Conservation (phyloP, 1,140 invertebrate species). For the Drusus annulatus region DNA sequence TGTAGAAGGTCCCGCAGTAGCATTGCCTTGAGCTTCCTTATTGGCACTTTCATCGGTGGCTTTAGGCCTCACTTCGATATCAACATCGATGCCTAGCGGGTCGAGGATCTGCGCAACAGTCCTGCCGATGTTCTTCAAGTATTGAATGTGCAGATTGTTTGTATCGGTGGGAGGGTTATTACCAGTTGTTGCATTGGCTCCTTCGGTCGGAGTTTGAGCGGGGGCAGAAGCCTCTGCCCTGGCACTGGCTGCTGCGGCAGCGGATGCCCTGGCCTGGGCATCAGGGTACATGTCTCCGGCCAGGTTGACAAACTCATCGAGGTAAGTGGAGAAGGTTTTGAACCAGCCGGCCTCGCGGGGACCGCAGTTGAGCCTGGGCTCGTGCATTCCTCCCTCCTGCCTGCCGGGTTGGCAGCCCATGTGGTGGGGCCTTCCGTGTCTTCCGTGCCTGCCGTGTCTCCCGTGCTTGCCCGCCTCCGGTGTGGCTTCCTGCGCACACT, state of each 20-base stretch:
- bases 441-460: slow-evolving; percentile 60
- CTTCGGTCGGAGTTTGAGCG: neutral
- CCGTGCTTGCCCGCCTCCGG: slow-evolving; percentile 54
- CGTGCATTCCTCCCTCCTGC: slow-evolving; percentile 58
- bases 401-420: slow-evolving; percentile 59
- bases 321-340: slow-evolving; percentile 65
- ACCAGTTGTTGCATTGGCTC: neutral
- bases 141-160: slow-evolving; percentile 1
- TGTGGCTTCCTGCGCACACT: slow-evolving; percentile 9
- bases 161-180: neutral
- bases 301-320: slow-evolving; percentile 69
- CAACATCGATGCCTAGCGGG: slow-evolving; percentile 43
- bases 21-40: neutral
- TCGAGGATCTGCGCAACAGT: slow-evolving; percentile 39
- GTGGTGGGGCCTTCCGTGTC: slow-evolving; percentile 28
- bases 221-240: neutral
- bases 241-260: neutral
- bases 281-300: slow-evolving; percentile 63
- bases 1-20: neutral
- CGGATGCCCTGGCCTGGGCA: neutral
- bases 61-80: slow-evolving; percentile 42
- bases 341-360: slow-evolving; percentile 62
- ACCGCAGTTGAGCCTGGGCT: slow-evolving; percentile 40
- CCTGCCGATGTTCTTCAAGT: slow-evolving; percentile 36
- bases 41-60: neutral